Evolutionary conservation across 1,140 invertebrate species (phyloP).

Genomic region (Potamilus streckersoni): DNA sequence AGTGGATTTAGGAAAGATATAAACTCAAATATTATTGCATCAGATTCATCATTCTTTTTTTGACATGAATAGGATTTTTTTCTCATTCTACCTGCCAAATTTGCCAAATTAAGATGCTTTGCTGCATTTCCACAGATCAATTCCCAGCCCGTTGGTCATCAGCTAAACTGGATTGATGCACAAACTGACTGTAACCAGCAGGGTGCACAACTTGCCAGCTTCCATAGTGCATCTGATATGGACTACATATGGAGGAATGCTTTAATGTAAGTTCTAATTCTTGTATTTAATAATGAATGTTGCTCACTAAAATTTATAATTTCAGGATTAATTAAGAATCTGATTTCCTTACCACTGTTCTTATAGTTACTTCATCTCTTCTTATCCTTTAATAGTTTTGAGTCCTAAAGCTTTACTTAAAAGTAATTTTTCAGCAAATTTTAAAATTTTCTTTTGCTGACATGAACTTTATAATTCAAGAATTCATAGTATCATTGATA

Average conservation of each 20-base stretch:
- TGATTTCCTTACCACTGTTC: too few relatives aligned
- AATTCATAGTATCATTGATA: too few relatives aligned
- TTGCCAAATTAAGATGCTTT: too few relatives aligned
- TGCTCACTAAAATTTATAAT: neutral
- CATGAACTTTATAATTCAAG: too few relatives aligned
- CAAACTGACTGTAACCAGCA: slow-evolving; percentile 36
- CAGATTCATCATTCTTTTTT: neutral
- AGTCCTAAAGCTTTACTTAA: too few relatives aligned
- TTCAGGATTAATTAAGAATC: neutral
- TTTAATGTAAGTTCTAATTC: slow-evolving; percentile 33
- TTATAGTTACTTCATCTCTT: too few relatives aligned
- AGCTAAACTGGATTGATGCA: slow-evolving; percentile 46
- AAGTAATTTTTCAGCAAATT: too few relatives aligned
- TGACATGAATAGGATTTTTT: neutral
- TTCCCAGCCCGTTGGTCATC: slow-evolving; percentile 1
- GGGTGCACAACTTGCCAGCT: slow-evolving; percentile 45
- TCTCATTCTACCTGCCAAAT: too few relatives aligned
- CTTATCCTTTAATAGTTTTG: too few relatives aligned
- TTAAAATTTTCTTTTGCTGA: too few relatives aligned
- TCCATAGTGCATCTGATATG: slow-evolving; percentile 40
- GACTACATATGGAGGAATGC: slow-evolving; percentile 31
- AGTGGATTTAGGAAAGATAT: too few relatives aligned
- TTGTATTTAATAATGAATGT: neutral
- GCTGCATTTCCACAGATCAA: slow-evolving; percentile 25
- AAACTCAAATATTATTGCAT: too few relatives aligned